Evolutionary conservation across 2,797 vertebrate genomes (phyloP).

Genomic region (Chiroxiphia lanceolata): DNA sequence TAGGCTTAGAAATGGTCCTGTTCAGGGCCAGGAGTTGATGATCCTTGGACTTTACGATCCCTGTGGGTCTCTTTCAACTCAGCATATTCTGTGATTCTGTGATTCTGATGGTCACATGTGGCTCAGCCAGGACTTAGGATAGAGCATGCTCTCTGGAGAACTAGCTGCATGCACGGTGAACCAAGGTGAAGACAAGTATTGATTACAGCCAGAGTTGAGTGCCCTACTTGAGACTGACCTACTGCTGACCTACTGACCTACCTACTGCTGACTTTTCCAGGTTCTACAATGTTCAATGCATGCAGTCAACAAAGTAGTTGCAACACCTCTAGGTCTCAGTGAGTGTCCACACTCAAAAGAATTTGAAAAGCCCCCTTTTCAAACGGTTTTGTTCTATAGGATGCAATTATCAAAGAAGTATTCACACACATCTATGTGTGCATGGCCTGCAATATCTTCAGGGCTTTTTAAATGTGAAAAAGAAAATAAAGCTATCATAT

Average conservation of each 20-base stretch:
- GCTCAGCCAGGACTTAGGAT: not conserved
- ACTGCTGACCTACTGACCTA: not conserved
- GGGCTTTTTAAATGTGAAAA: not conserved
- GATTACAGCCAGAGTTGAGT: not conserved
- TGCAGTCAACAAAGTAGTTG: not conserved
- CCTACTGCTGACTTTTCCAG: not conserved
- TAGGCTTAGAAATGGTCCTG: not conserved
- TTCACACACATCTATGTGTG: too few relatives aligned
- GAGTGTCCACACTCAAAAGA: not conserved
- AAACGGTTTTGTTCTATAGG: not conserved
- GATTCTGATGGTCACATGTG: not conserved
- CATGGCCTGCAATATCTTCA: not conserved
- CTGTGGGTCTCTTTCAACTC: not conserved
- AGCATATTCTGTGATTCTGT: not conserved
- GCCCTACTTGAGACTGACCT: not conserved
- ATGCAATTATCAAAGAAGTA: not conserved
- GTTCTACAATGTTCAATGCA: not conserved
- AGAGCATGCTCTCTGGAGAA: not conserved
- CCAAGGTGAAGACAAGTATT: not conserved
- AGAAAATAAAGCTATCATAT: not conserved
- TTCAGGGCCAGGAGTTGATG: not conserved
- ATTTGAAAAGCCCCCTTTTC: not conserved
- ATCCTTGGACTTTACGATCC: not conserved
- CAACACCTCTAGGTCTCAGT: not conserved
- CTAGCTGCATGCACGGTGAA: not conserved